phyloP scores from a whole-genome alignment of 2,888 invertebrate genomes.

The Anagyrus pseudococci region DNA sequence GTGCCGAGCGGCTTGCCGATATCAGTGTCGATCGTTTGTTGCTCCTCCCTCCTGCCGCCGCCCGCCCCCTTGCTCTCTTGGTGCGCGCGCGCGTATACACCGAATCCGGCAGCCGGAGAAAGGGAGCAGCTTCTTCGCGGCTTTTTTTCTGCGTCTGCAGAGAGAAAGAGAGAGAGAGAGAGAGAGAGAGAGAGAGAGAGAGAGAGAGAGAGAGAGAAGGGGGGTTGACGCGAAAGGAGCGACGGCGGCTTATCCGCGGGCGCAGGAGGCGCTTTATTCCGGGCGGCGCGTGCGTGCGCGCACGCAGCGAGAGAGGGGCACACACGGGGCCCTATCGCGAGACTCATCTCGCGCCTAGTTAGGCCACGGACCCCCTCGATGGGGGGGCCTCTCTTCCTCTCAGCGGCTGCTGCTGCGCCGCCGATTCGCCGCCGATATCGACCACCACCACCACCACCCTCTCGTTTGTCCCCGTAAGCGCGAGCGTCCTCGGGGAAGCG shows the following conservation, averaged over 20 bases:
- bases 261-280: too few relatives aligned
- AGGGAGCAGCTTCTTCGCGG: too few relatives aligned
- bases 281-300: background rate
- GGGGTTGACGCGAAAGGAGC: background rate
- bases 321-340: conserved; percentile 50
- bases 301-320: background rate
- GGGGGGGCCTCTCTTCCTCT: background rate
- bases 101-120: too few relatives aligned
- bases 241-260: background rate
- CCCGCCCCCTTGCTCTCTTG: background rate
- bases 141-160: conserved; percentile 25
- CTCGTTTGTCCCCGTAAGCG: too few relatives aligned
- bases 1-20: conserved; percentile 55
- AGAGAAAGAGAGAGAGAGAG: conserved; percentile 38
- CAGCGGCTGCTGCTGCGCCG: background rate
- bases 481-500: too few relatives aligned
- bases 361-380: conserved; percentile 43
- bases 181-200: background rate
- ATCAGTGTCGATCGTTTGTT: conserved; percentile 64
- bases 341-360: conserved; percentile 57
- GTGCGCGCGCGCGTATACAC: too few relatives aligned
- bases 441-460: too few relatives aligned
- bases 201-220: conserved; percentile 1
- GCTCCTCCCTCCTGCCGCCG: conserved; percentile 37
- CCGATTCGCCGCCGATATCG: background rate